phyloP scores from a whole-genome alignment of 2,888 invertebrate species.

The Monopis laevigella region DNA sequence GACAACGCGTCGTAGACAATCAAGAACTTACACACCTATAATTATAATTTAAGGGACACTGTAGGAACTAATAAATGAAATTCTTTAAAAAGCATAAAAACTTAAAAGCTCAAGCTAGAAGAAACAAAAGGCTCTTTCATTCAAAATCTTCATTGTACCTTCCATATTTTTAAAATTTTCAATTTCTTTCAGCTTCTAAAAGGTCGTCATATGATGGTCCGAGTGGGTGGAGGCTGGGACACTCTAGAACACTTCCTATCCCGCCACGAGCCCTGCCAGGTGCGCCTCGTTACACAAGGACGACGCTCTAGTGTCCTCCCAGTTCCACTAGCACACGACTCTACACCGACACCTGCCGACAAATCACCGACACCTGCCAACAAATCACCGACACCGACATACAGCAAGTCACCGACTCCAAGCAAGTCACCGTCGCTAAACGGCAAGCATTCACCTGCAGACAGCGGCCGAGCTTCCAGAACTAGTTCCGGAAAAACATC shows the following conservation, averaged over 20 bases:
- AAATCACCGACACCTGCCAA: slow-evolving; percentile 11
- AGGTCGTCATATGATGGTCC: slow-evolving; percentile 95
- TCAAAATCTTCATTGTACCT: no score
- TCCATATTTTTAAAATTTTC: background rate
- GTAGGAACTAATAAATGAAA: no score
- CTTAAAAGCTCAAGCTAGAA: no score
- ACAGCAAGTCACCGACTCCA: slow-evolving; percentile 16
- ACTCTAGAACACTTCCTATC: slow-evolving; percentile 91
- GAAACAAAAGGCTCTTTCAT: no score
- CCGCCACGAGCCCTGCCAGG: slow-evolving; percentile 88
- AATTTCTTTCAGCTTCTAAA: slow-evolving; percentile 76
- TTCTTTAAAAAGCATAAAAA: no score
- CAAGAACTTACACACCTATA: no score
- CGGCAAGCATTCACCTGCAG: slow-evolving; percentile 24
- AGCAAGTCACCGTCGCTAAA: slow-evolving; percentile 13
- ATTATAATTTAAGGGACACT: no score
- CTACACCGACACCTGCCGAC: slow-evolving; percentile 16
- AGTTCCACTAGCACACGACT: slow-evolving; percentile 29
- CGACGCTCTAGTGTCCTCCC: slow-evolving; percentile 37
- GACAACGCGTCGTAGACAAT: no score
- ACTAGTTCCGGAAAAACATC: slow-evolving; percentile 28
- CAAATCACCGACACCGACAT: slow-evolving; percentile 16
- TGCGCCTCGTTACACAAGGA: slow-evolving; percentile 63
- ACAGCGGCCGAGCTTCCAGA: slow-evolving; percentile 31
- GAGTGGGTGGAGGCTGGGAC: slow-evolving; percentile 95